Evolutionary conservation across 2,888 invertebrate genomes (phyloP).

Genomic region (Agonopterix heracliana): DNA sequence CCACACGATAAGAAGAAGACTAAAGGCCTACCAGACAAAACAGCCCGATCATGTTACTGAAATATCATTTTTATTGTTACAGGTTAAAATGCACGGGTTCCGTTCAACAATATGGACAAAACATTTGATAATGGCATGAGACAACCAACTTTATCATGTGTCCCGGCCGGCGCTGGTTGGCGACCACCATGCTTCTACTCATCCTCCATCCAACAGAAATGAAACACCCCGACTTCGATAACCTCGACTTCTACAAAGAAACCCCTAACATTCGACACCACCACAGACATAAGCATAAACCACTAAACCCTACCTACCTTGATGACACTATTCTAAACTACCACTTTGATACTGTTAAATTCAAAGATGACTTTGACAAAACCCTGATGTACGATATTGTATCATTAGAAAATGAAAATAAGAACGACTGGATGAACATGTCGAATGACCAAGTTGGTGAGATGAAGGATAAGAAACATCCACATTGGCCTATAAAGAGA

Average conservation of each 20-base stretch:
- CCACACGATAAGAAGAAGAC: neutral
- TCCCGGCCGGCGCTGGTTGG: conserved; percentile 53
- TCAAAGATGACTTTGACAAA: conserved; percentile 38
- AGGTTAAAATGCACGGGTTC: conserved; percentile 49
- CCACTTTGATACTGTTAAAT: conserved; percentile 27
- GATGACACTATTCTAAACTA: conserved; percentile 20
- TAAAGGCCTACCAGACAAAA: neutral
- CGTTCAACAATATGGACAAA: conserved; percentile 41
- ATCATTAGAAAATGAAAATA: conserved; percentile 31
- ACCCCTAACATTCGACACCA: conserved; percentile 41
- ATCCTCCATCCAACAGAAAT: conserved; percentile 47
- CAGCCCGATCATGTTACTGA: neutral
- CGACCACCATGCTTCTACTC: conserved; percentile 46
- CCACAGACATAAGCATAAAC: conserved; percentile 57
- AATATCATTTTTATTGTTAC: conserved; percentile 34
- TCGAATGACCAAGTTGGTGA: conserved; percentile 58
- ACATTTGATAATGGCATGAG: conserved; percentile 52
- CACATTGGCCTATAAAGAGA: conserved; percentile 88
- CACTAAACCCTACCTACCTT: conserved; percentile 22
- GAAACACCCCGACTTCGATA: conserved; percentile 34
- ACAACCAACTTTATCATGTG: conserved; percentile 46
- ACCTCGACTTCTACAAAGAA: conserved; percentile 28
- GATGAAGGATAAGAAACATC: conserved; percentile 53
- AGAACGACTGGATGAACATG: conserved; percentile 55
- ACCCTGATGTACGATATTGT: conserved; percentile 26